These are phyloP conservation scores for Tauraco hartlaubi DNA, from an alignment of 2,797 vertebrate species.

Conservation along the genomic window DNA sequence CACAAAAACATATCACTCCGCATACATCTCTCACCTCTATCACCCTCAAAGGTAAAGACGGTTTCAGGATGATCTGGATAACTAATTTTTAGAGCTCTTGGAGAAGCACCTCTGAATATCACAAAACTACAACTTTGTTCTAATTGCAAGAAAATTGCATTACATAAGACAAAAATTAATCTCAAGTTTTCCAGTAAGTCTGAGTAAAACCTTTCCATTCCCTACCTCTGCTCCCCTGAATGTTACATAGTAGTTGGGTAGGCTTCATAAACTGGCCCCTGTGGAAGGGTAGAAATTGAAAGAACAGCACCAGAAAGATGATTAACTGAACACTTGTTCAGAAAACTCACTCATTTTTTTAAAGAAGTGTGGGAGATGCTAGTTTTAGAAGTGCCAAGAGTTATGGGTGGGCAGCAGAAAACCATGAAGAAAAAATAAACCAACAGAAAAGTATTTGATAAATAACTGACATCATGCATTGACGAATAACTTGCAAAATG, in stretches of 20 bases:
- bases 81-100: neutral
- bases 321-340: neutral
- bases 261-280: neutral
- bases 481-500: neutral
- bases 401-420: neutral
- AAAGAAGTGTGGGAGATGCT: neutral
- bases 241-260: neutral
- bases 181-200: neutral
- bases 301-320: neutral
- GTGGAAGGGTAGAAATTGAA: neutral
- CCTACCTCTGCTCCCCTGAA: neutral
- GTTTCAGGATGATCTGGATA: neutral
- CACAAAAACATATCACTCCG: neutral
- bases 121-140: neutral
- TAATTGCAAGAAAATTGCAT: neutral
- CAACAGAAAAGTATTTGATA: neutral
- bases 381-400: neutral
- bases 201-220: neutral
- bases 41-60: neutral
- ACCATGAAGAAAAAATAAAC: neutral
- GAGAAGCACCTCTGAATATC: neutral
- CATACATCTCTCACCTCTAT: neutral
- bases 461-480: neutral
- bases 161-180: neutral
- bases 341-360: neutral